Base-by-base conservation (phyloP, 1,140 invertebrate species). In the Habropoda laboriosa region DNA sequence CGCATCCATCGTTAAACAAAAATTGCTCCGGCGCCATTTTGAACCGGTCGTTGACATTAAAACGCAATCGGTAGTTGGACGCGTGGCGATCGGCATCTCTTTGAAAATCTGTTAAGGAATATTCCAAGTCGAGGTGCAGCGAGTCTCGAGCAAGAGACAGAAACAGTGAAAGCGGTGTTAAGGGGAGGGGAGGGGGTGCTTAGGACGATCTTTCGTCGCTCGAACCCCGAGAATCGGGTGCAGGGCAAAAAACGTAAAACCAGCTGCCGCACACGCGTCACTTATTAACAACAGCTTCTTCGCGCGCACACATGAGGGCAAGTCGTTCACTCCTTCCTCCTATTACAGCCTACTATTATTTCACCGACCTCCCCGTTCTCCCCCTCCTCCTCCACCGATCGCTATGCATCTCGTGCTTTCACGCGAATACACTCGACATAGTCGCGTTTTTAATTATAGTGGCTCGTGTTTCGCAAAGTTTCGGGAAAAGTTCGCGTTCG, bases 241-340 rank as follows among this genome's bases (percentile, higher is more conserved):
- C 64, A 24, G 42, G 35, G 49, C 57, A 90, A 90, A 90, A 90
- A 90, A 87, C 80, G 81, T 87, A 75, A 89, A 88, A 88, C 84
- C 89, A 90, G 89, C 89, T 90, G 89, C 88, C 88, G 87, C 87
- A 90, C 89, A 90, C 89, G 89, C 89, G 89, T 90, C 89, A 89
- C 82, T 89, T 90, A 90, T 87, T 89, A 89, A 89, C 87, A 88
- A 87, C 88, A 85, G 88, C 86, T 88, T 90, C 86, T 88, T 87
- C 63, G 75, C 79, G 70, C 82, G 79, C 77, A 76, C 83, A 87
- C 83, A 86, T 80, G 80, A 82, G 78, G 64, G 57, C 53, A 72
- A 79, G 81, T 84, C 71, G 72, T 87, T 81, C 74, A 81, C 79
- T 77, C 72, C 79, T 84, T 74, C 75, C 66, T 82, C 66, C 57